These are phyloP conservation scores for Columba janthina DNA, from an alignment of 2,113 vertebrate species.

Conservation along the genomic window DNA sequence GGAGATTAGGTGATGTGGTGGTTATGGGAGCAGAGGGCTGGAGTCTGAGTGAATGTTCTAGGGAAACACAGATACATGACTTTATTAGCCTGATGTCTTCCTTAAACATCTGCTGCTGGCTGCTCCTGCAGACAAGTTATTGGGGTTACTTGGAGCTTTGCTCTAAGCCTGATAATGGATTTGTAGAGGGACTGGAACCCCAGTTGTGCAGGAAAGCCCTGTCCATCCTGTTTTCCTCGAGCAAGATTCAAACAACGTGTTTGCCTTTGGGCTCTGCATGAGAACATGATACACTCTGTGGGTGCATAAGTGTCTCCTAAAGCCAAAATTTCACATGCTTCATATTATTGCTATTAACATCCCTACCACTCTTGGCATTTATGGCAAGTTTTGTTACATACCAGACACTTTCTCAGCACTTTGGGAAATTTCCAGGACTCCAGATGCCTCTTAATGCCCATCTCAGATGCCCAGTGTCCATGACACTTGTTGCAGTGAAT, in stretches of 20 bases:
- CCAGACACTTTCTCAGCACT: not conserved
- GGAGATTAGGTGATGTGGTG: not conserved
- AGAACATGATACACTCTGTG: accelerated
- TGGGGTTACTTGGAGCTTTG: not conserved
- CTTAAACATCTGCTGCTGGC: not conserved
- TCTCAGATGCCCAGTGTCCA: not conserved
- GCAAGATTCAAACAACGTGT: accelerated
- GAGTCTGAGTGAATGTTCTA: not conserved
- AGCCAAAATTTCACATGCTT: not conserved
- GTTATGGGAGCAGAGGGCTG: accelerated
- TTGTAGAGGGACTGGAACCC: not conserved
- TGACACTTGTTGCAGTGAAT: not conserved
- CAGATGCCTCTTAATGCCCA: not conserved
- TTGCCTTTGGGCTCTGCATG: not conserved
- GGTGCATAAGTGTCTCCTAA: accelerated
- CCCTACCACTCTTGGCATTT: not conserved
- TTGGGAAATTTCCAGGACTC: not conserved
- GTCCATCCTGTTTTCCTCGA: not conserved
- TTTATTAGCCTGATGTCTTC: not conserved
- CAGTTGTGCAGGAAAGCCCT: not conserved
- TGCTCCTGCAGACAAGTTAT: too few species aligned
- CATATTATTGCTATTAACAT: accelerated
- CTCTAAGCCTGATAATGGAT: not conserved
- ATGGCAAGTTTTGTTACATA: not conserved
- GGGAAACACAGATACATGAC: accelerated